Base-by-base conservation (phyloP, 2,797 vertebrate species). In the Chelon labrosus region DNA sequence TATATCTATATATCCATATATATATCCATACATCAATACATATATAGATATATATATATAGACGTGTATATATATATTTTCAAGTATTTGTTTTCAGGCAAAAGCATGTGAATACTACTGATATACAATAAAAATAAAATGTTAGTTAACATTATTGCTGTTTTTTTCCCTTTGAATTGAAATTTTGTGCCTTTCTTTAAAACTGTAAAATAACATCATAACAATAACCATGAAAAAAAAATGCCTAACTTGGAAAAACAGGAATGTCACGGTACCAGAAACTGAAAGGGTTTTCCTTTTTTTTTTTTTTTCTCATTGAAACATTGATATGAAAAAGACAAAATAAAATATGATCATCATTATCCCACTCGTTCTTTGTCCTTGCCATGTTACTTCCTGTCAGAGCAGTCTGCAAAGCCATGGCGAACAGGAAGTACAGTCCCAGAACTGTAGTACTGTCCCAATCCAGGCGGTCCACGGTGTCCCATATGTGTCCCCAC, bases 61-160 rank as follows among this genome's bases (percentile, higher is more conserved):
- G 49, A 56, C 87, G 87, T 80, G 17, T 85, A 75, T 82, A 84
- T 89, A 90, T 91, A 89, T 92, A 95, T 95, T 94, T 96, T 96
- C 96, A 96, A 96, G 95, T 96, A 96, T 95, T 95, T 95, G 92
- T 95, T 94, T 95, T 95, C 94, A 96, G 94, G 94, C 95, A 96
- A 93, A 94, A 96, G 96, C 96, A 95, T 96, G 94, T 97, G 95
- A 96, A 96, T 96, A 97, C 95, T 97, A 97, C 95, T 95, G 96
- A 96, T 97, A 97, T 95, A 94, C 90, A 93, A 91, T 94, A 91
- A 89, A 88, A 92, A 93, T 93, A 94, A 90, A 94, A 93, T 94
- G 95, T 96, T 96, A 96, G 94, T 95, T 95, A 93, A 94, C 92
- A 95, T 94, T 95, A 95, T 94, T 96, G 94, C 94, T 94, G 91